Evolutionary conservation across 35 echinoderm and acorn worm species (phyloP).

Genomic region (Anneissia japonica): DNA sequence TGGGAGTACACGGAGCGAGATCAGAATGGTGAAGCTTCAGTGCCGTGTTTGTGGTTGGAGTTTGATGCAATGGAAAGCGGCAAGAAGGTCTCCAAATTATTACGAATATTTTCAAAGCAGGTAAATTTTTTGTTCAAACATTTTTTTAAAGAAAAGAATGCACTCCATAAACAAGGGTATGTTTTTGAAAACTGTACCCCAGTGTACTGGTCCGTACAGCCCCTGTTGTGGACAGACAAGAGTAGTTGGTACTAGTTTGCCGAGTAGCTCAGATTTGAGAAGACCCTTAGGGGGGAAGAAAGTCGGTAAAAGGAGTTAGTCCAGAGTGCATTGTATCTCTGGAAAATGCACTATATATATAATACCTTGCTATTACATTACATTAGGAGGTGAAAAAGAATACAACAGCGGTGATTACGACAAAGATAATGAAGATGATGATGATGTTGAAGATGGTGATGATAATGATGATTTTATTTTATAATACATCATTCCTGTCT

Average conservation of each 20-base stretch:
- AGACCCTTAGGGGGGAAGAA: too few species aligned
- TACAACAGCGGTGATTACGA: neutral
- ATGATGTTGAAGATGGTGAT: neutral
- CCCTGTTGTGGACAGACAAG: too few species aligned
- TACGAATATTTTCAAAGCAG: conserved; percentile 83
- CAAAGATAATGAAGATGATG: neutral
- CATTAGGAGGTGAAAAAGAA: neutral
- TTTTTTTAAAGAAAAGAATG: neutral
- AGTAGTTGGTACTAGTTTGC: too few species aligned
- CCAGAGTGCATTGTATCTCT: too few species aligned
- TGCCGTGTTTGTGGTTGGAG: conserved; percentile 91
- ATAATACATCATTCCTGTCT: neutral
- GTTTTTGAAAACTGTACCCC: neutral
- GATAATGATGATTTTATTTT: neutral
- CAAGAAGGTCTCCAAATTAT: conserved; percentile 63
- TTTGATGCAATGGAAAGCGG: conserved; percentile 70
- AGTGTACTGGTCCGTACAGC: neutral
- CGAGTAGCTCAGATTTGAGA: too few species aligned
- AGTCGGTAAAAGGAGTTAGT: too few species aligned
- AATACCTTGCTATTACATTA: neutral
- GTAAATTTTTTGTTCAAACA: conserved; percentile 8
- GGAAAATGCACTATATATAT: too few species aligned
- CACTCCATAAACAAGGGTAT: neutral
- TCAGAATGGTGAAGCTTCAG: conserved; percentile 22
- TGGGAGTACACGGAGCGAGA: conserved; percentile 94